Conservation (phyloP, 2,888 invertebrate genomes). For the Pterostichus niger region DNA sequence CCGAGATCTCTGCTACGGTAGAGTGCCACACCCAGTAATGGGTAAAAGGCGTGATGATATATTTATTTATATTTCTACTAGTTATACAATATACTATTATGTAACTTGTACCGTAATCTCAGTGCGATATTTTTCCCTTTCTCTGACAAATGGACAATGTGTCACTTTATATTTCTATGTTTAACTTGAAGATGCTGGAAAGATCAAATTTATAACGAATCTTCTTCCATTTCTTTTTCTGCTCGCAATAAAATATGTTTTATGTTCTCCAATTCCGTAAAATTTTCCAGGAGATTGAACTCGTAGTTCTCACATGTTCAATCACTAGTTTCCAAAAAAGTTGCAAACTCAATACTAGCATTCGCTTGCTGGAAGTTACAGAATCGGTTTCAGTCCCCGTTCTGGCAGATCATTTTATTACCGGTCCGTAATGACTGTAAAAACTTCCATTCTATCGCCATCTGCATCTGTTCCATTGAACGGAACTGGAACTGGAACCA, state of each 20-base stretch:
- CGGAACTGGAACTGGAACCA: constrained; percentile 2
- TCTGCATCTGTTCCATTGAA: constrained; percentile 41
- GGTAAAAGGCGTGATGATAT: too few relatives aligned
- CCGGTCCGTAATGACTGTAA: constrained; percentile 24
- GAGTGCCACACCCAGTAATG: too few relatives aligned
- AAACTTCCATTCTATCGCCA: constrained; percentile 38
- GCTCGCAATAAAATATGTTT: not conserved
- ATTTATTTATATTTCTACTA: too few relatives aligned
- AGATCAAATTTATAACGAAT: not conserved
- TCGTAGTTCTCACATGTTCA: constrained; percentile 5
- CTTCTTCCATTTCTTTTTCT: not conserved
- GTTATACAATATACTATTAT: too few relatives aligned
- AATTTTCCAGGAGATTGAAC: constrained; percentile 15
- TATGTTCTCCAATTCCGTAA: not conserved
- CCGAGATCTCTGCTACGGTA: too few relatives aligned
- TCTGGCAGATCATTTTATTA: constrained; percentile 31
- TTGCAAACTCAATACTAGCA: not conserved
- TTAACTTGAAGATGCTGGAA: too few relatives aligned
- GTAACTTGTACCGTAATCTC: too few relatives aligned
- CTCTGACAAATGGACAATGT: too few relatives aligned
- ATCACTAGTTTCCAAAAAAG: not conserved
- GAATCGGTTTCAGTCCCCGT: constrained; percentile 2
- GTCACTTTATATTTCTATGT: too few relatives aligned
- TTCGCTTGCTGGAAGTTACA: not conserved
- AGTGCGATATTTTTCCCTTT: too few relatives aligned